phyloP scores from a whole-genome alignment of 2,113 vertebrate genomes.

The Empidonax traillii region DNA sequence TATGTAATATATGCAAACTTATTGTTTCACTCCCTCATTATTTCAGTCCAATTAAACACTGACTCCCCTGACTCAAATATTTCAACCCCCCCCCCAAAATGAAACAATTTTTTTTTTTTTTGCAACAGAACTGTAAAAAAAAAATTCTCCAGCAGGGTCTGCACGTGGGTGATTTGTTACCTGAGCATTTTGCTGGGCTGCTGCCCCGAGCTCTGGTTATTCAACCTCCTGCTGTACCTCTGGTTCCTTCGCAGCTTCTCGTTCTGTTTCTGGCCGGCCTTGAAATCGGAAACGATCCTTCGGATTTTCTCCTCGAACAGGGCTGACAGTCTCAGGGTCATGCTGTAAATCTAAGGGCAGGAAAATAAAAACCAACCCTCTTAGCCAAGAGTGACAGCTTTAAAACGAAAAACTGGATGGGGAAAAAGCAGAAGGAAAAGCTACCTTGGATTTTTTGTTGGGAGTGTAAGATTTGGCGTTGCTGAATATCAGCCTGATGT shows the following conservation, averaged over 20 bases:
- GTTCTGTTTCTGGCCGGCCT: slow-evolving; percentile 87
- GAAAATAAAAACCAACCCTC: slow-evolving; percentile 14
- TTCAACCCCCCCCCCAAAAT: neutral
- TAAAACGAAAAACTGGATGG: neutral
- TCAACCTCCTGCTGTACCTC: slow-evolving; percentile 81
- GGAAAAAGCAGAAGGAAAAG: neutral
- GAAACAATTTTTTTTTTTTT: neutral
- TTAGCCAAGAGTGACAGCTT: neutral
- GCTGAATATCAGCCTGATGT: slow-evolving; percentile 91
- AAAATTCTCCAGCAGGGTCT: neutral
- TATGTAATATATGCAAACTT: rapidly evolving
- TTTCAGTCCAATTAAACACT: neutral
- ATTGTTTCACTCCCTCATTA: neutral
- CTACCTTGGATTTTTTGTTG: slow-evolving; percentile 96
- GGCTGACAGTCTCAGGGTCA: slow-evolving; percentile 93
- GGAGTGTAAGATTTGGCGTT: slow-evolving; percentile 97
- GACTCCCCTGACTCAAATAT: neutral
- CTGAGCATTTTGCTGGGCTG: slow-evolving; percentile 61
- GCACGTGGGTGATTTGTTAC: slow-evolving; percentile 33
- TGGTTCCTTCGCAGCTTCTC: slow-evolving; percentile 85
- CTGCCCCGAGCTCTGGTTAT: slow-evolving; percentile 69
- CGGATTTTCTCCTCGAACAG: slow-evolving; percentile 93
- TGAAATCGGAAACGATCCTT: slow-evolving; percentile 89
- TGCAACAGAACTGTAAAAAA: neutral
- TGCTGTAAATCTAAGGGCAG: slow-evolving; percentile 90